Evolutionary conservation across 1,140 invertebrate genomes (phyloP).

Genomic region (Caenorhabditis remanei): DNA sequence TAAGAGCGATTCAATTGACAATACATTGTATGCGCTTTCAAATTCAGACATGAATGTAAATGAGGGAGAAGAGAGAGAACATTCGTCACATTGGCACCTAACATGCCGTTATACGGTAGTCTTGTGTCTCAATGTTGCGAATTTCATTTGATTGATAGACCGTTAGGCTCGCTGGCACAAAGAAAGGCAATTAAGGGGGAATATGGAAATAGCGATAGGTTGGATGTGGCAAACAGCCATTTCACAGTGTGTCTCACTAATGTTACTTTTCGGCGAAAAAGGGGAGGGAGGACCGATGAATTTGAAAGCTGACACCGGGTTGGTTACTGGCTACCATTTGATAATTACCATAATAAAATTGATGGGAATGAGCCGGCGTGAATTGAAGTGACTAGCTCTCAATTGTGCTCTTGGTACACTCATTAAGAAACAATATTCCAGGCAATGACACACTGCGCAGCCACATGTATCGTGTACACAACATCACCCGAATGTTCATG

Average conservation of each 20-base stretch:
- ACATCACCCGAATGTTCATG: slow-evolving; percentile 70
- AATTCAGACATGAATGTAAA: slow-evolving; percentile 30
- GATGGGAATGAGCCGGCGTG: slow-evolving; percentile 17
- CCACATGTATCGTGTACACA: slow-evolving; percentile 70
- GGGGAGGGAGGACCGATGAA: background rate
- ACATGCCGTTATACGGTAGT: slow-evolving; percentile 34
- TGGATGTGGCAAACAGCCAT: slow-evolving; percentile 8
- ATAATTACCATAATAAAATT: slow-evolving; percentile 53
- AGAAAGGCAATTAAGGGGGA: slow-evolving; percentile 43
- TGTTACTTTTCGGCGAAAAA: slow-evolving; percentile 21
- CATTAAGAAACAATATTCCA: slow-evolving; percentile 63
- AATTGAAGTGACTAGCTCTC: background rate
- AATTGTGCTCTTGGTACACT: background rate
- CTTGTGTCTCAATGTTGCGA: slow-evolving; percentile 31
- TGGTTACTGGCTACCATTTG: background rate
- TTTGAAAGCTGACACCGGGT: slow-evolving; percentile 21
- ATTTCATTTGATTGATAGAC: slow-evolving; percentile 51
- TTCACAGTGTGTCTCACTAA: slow-evolving; percentile 3
- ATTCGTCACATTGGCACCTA: slow-evolving; percentile 46
- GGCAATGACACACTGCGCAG: slow-evolving; percentile 70
- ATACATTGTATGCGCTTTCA: background rate
- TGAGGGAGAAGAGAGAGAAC: background rate
- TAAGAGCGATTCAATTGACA: background rate
- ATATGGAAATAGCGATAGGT: slow-evolving; percentile 47
- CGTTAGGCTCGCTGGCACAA: slow-evolving; percentile 44